Conservation (phyloP, 1,140 invertebrate genomes). For the Pachypsylla venusta region DNA sequence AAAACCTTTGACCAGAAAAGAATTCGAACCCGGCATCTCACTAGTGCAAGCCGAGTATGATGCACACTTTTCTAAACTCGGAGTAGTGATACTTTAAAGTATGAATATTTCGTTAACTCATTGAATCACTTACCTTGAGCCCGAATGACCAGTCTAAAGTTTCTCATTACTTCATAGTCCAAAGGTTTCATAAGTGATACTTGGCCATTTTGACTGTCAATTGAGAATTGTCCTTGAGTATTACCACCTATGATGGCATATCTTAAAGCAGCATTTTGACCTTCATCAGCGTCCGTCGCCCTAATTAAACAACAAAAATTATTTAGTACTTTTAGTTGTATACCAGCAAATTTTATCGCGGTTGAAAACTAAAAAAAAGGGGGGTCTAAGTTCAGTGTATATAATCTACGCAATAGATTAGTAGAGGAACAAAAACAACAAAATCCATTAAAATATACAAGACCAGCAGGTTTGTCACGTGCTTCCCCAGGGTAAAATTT, state of each 20-base stretch:
- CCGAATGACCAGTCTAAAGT: slow-evolving; percentile 74
- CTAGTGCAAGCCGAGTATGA: not conserved
- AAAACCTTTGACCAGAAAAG: no score
- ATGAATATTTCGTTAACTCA: not conserved
- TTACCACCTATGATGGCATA: slow-evolving; percentile 93
- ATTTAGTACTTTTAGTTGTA: no score
- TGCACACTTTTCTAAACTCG: slow-evolving; percentile 5
- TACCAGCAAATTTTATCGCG: no score
- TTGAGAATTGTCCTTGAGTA: slow-evolving; percentile 80
- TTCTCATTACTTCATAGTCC: slow-evolving; percentile 75
- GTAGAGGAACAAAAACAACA: no score
- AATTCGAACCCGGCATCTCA: not conserved
- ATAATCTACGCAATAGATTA: no score
- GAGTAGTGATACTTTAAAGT: not conserved
- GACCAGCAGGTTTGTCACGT: no score
- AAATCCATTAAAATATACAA: no score
- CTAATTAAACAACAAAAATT: no score
- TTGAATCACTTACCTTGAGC: slow-evolving; percentile 53
- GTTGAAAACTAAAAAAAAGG: no score
- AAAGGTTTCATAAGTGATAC: slow-evolving; percentile 72
- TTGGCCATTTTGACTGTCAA: slow-evolving; percentile 82
- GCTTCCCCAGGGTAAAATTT: no score
- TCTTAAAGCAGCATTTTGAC: slow-evolving; percentile 75
- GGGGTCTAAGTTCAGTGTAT: no score
- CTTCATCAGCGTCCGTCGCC: slow-evolving; percentile 78